Evolutionary conservation across 1,140 invertebrate genomes (phyloP), one percentile per base, ranked within the genome.

Genomic region (Triops longicaudatus): DNA sequence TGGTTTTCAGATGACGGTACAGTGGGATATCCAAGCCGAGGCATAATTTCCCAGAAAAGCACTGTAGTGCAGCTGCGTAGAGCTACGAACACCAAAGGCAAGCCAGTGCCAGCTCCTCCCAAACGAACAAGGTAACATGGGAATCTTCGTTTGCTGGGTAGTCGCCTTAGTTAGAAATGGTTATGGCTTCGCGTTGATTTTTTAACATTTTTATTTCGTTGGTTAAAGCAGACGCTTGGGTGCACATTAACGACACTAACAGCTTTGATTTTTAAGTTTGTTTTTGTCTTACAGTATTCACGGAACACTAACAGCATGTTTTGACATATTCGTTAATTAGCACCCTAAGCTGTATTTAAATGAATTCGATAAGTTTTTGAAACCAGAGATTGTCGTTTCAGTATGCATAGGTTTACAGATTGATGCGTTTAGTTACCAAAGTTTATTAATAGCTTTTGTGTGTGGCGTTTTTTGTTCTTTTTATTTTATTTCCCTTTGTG

Each of bases 21-120:
- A 63, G 50, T 63, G 50, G 50, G 50, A 12, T 63, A 63, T 63
- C 50, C 50, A 17, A 63, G 14, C 17, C 14, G 50, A 63, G 50
- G 50, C 50, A 63, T 63, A 10, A 63, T 63, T 63, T 63, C 50
- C 10, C 50, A 63, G 50, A 63, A 63, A 63, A 63, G 50, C 75
- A 87, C 86, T 76, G 84, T 88, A 78, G 93, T 95, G 44, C 93
- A 95, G 84, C 90, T 96, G 88, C 87, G 93, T 78, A 86, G 93
- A 81, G 91, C 92, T 42, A 94, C 92, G 73, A 95, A 94, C 84
- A 91, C 92, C 79, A 92, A 92, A 82, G 93, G 93, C 79, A 97
- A 96, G 83, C 93, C 94, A 83, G 94, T 95, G n/a, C 95, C 95
- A 28, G 93, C 93, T 4, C 95, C 95, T 78, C 95, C 95, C 5